A percentile compares a stretch with the other conserved stretches of the same genome.
Evolutionary conservation across 2,797 vertebrate genomes (phyloP).

Genomic region (Myotis findleyi): DNA sequence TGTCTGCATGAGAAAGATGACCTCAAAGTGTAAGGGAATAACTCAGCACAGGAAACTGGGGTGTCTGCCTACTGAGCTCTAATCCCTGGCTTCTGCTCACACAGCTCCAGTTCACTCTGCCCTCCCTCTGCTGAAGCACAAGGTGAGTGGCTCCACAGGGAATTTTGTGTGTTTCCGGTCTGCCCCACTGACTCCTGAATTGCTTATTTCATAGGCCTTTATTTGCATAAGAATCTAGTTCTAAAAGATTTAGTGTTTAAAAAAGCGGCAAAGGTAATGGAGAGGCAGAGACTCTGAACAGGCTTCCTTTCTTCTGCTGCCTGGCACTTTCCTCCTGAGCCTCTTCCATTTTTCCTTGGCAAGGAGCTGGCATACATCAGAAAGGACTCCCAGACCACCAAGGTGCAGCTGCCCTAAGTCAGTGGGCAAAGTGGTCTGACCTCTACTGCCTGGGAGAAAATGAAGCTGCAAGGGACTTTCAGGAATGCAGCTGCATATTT

Average conservation of each 20-base stretch:
- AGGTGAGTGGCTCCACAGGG: too few relatives aligned
- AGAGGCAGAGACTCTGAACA: not conserved
- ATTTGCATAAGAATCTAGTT: not conserved
- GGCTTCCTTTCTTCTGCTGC: slow-evolving; percentile 58
- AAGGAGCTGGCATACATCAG: not conserved
- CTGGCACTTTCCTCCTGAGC: not conserved
- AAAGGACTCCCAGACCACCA: not conserved
- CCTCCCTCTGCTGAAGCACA: too few relatives aligned
- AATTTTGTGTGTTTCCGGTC: not conserved
- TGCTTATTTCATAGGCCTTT: slow-evolving; percentile 20
- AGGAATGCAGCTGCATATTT: not conserved
- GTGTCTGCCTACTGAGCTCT: too few relatives aligned
- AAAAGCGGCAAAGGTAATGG: slow-evolving; percentile 32
- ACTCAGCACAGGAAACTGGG: too few relatives aligned
- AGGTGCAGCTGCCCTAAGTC: not conserved
- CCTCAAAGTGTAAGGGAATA: too few relatives aligned
- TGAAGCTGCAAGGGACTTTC: not conserved
- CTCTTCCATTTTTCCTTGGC: slow-evolving; percentile 29
- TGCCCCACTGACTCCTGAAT: not conserved
- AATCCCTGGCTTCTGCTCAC: too few relatives aligned
- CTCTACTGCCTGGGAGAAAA: not conserved
- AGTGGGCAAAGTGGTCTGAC: not conserved
- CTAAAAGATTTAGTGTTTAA: slow-evolving; percentile 21
- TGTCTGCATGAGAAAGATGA: too few relatives aligned
- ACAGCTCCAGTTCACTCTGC: too few relatives aligned